These are phyloP conservation scores for Pelecanoides urinatrix DNA, from an alignment of 2,113 vertebrate species.

Conservation along the genomic window DNA sequence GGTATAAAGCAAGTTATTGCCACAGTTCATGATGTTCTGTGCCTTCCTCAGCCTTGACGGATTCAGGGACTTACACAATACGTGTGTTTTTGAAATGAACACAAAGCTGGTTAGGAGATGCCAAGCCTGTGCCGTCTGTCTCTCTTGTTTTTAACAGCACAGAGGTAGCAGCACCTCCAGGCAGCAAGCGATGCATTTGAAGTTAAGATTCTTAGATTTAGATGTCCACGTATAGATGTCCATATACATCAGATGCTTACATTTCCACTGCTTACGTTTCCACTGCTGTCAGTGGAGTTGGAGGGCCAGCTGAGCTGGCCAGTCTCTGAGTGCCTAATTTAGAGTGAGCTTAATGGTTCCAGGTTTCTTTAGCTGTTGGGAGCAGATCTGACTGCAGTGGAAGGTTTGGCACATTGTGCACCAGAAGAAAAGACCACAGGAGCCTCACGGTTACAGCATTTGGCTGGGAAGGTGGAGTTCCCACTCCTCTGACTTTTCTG, in stretches of 20 bases:
- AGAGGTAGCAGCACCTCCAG: not conserved
- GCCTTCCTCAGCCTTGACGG: not conserved
- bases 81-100: not conserved
- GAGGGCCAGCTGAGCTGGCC: not conserved
- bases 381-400: not conserved
- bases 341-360: not conserved
- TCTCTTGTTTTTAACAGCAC: not conserved
- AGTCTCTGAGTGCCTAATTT: not conserved
- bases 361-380: not conserved
- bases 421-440: not conserved
- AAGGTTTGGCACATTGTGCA: not conserved
- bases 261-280: not conserved
- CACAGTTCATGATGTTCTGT: not conserved
- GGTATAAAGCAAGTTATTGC: not conserved
- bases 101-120: not conserved
- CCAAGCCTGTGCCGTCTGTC: rapidly evolving
- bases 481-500: not conserved
- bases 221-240: not conserved
- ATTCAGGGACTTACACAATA: not conserved
- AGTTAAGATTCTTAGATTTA: not conserved
- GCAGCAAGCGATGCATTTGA: not conserved
- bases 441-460: not conserved
- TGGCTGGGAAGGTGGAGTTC: not conserved
- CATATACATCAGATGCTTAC: not conserved
- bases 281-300: not conserved